These are phyloP conservation scores for Hyperoplus lanceolatus DNA, from an alignment of 2,797 vertebrate genomes.

Conservation along the genomic window DNA sequence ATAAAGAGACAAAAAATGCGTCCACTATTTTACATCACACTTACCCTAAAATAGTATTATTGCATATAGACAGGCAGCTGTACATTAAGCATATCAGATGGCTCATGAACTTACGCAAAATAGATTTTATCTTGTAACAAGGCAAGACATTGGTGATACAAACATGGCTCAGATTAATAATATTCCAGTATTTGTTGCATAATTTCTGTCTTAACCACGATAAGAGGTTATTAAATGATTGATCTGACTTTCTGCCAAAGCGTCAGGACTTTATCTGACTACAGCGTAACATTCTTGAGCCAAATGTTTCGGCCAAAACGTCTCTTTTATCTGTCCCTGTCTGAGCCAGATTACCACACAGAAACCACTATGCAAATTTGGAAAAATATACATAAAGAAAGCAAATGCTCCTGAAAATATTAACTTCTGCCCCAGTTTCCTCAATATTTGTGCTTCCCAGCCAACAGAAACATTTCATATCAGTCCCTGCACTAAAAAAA, in stretches of 20 bases:
- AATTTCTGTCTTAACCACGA: conserved; percentile 2
- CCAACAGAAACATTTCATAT: conserved; percentile 21
- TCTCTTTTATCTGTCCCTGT: conserved; percentile 5
- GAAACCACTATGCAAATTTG: conserved; percentile 8
- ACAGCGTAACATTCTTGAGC: not conserved
- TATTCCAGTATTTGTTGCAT: conserved; percentile 3
- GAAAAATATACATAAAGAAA: not conserved
- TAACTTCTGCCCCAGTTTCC: conserved; percentile 14
- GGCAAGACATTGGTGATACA: conserved; percentile 17
- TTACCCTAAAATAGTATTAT: conserved; percentile 57
- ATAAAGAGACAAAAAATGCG: conserved; percentile 51
- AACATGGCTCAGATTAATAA: conserved; percentile 15
- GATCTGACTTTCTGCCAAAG: conserved; percentile 2
- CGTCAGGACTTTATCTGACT: not conserved
- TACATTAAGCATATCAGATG: conserved; percentile 52
- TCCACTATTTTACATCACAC: conserved; percentile 66
- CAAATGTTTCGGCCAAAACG: not conserved
- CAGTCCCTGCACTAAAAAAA: conserved; percentile 11
- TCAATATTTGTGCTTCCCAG: conserved; percentile 51
- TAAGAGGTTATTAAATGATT: not conserved
- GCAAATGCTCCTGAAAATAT: conserved; percentile 10
- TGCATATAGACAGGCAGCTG: conserved; percentile 71
- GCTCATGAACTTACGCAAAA: conserved; percentile 40
- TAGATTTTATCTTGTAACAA: conserved; percentile 24
- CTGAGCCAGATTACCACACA: conserved; percentile 20